Percentiles rank a stretch among this genome's conserved stretches.
These are phyloP conservation scores for Drosophila antonietae DNA, from an alignment of 2,888 invertebrate genomes.

Conservation along the genomic window DNA sequence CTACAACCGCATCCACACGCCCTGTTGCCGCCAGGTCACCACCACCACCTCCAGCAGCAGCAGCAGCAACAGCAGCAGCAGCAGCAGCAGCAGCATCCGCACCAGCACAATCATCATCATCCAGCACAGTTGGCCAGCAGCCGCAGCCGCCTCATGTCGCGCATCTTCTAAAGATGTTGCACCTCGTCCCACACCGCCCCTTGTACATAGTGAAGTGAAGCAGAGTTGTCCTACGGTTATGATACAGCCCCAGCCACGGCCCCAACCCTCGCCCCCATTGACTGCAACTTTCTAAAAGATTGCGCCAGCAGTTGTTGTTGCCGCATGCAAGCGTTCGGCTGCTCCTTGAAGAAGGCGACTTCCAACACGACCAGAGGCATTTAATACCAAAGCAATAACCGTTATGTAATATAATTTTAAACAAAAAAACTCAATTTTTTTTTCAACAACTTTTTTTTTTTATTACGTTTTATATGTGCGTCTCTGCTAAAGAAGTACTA, in stretches of 20 bases:
- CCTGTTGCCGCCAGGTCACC: slow-evolving; percentile 35
- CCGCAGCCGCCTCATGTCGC: slow-evolving; percentile 83
- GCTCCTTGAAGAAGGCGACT: slow-evolving; percentile 64
- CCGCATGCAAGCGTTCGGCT: slow-evolving; percentile 23
- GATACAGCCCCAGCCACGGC: neutral
- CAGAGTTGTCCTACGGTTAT: slow-evolving; percentile 32
- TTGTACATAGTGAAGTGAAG: slow-evolving; percentile 45
- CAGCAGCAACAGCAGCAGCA: slow-evolving; percentile 37
- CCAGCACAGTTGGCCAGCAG: slow-evolving; percentile 72
- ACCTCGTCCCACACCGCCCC: slow-evolving; percentile 3
- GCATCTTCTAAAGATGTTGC: slow-evolving; percentile 82
- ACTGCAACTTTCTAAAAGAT: slow-evolving; percentile 60
- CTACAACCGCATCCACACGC: slow-evolving; percentile 37
- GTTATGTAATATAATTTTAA: slow-evolving; percentile 80
- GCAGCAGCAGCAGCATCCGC: slow-evolving; percentile 30
- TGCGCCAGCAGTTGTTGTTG: slow-evolving; percentile 28
- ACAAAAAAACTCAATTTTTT: slow-evolving; percentile 42
- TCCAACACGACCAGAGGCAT: slow-evolving; percentile 81
- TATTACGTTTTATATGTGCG: slow-evolving; percentile 31
- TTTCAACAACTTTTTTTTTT: slow-evolving; percentile 38
- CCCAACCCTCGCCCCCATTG: slow-evolving; percentile 7
- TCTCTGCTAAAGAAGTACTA: slow-evolving; percentile 33
- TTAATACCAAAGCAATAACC: slow-evolving; percentile 84
- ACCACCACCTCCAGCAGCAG: slow-evolving; percentile 20
- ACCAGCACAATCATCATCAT: slow-evolving; percentile 17